Percentiles rank a stretch among this genome's conserved stretches.
Evolutionary conservation across 2,797 vertebrate genomes (phyloP).

Genomic region (Argyrosomus regius): DNA sequence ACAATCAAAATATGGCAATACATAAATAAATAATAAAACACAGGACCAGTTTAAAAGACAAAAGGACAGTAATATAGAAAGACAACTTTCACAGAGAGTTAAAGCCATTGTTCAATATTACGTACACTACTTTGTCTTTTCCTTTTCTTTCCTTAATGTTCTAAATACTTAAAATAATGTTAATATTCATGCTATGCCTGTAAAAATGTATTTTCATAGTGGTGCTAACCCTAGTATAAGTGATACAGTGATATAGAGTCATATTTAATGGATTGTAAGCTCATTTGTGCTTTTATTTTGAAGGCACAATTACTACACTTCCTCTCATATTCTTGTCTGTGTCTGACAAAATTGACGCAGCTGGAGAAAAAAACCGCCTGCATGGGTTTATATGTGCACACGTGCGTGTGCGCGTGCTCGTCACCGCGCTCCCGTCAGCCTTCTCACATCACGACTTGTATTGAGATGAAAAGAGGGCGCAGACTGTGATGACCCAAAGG

Average conservation of each 20-base stretch:
- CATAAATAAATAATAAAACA: no score
- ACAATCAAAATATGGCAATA: no score
- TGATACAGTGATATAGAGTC: no score
- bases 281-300: conserved; percentile 51
- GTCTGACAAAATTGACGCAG: background rate
- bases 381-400: background rate
- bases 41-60: no score
- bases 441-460: conserved; percentile 35
- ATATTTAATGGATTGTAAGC: background rate
- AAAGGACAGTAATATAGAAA: no score
- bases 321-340: background rate
- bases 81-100: no score
- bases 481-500: background rate
- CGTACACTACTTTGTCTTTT: background rate
- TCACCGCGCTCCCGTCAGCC: background rate
- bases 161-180: background rate
- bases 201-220: no score
- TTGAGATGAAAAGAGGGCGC: conserved; percentile 8
- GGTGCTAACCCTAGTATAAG: no score
- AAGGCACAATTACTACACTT: background rate
- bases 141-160: background rate
- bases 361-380: background rate
- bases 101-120: background rate
- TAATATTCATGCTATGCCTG: background rate
- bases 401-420: background rate